Base-by-base conservation (phyloP, 2,113 vertebrate genomes). In the Amphilophus citrinellus region DNA sequence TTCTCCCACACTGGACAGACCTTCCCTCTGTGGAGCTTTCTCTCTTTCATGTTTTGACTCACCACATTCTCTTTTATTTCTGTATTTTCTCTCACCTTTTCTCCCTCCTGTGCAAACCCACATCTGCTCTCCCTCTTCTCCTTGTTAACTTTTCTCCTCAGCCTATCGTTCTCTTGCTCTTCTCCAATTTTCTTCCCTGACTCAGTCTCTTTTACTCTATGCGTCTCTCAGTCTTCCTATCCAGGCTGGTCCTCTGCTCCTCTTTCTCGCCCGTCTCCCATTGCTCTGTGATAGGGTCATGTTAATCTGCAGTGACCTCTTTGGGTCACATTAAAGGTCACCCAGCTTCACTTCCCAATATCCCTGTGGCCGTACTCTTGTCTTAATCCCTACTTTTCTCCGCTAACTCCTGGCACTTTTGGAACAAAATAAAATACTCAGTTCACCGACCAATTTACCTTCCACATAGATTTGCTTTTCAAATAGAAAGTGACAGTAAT, bases 281-380 rank as follows among this genome's bases (percentile, higher is more conserved):
- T 86, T 44, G 77, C 80, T 87, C 80, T 76, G 84, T 88, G 86
- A 90, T 87, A 87, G 85, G 84, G 79, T 89, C 84, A 20, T 84
- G 92, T 79, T 94, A 93, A 95, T 94, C 93, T 92, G 87, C 91
- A 90, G 78, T 94, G 91, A 95, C 95, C 94, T 93, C 94, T 94
- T 94, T 93, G 94, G 95, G 95, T 96, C 95, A 95, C 93, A 95
- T 92, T 96, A 95, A 95, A 95, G 94, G 96, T 95, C 90, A 80
- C 84, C 83, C 90, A 90, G 90, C 92, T 91, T 94, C 91, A 93
- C 94, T 89, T 94, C 85, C 78, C 77, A 57, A 91, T 76, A 61
- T 91, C 94, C 91, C 27, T 6, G 82, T 85, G 93, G 91, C 90
- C 86, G 82, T 44, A 47, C 77, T 88, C 84, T 84, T 68, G 63